A percentile compares a stretch with the other conserved stretches of the same genome.
phyloP scores from a whole-genome alignment of 2,888 invertebrate species.

The Agrochola circellaris region DNA sequence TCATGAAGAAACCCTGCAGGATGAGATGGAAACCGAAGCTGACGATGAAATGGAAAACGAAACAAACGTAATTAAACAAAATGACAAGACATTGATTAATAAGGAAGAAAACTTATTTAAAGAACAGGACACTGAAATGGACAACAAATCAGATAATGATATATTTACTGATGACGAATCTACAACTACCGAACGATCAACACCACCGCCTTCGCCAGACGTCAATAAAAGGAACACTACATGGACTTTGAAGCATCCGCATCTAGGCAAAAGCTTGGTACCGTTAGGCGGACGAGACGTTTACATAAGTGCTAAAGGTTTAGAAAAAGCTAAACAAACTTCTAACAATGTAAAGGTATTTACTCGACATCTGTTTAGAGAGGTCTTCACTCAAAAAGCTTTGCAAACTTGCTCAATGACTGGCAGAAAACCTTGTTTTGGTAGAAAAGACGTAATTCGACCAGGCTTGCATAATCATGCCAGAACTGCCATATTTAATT shows the following conservation, averaged over 20 bases:
- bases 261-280: neutral
- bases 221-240: neutral
- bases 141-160: neutral
- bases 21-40: neutral
- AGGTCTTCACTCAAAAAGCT: constrained; percentile 17
- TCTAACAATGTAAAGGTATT: constrained; percentile 2
- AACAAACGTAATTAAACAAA: neutral
- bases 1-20: neutral
- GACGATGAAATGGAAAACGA: constrained; percentile 1
- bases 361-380: constrained; percentile 4
- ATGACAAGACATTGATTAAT: neutral
- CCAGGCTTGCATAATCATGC: constrained; percentile 16
- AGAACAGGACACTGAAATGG: neutral
- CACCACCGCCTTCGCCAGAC: neutral
- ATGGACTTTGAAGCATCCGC: constrained; percentile 10
- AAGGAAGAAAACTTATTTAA: neutral
- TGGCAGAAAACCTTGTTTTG: neutral
- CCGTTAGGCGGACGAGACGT: constrained; percentile 1
- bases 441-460: neutral
- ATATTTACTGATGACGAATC: constrained; percentile 11
- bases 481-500: neutral
- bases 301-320: neutral
- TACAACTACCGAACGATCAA: neutral
- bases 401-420: constrained; percentile 22
- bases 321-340: neutral